A percentile compares a stretch with the other conserved stretches of the same genome.
Evolutionary conservation across 2,888 invertebrate species (phyloP).

Genomic region (Leucophenga maculata): DNA sequence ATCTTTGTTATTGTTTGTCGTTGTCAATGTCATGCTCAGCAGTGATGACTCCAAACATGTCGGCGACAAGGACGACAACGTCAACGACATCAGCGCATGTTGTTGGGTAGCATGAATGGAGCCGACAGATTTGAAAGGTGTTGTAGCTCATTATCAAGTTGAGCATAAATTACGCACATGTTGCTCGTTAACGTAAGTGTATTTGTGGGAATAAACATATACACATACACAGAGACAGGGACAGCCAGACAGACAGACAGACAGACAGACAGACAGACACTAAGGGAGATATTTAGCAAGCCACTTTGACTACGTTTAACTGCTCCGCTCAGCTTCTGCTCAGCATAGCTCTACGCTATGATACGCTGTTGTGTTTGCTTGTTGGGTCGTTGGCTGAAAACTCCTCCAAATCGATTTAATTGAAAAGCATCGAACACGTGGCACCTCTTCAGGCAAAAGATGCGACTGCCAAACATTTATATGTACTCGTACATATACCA

Average conservation of each 20-base stretch:
- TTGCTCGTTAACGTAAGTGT: constrained; percentile 1
- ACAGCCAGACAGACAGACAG: not conserved
- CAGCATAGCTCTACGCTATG: no score
- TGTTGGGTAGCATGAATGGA: no score
- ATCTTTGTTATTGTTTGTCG: no score
- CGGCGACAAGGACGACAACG: no score
- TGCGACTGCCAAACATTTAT: no score
- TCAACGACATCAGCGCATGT: no score
- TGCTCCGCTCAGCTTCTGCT: not conserved
- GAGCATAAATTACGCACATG: constrained; percentile 8
- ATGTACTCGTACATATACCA: no score
- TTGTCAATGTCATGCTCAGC: no score
- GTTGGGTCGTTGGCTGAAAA: no score
- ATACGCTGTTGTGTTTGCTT: no score
- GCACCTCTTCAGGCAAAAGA: no score
- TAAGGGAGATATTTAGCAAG: not conserved
- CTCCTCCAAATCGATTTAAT: not conserved
- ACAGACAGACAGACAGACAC: not conserved
- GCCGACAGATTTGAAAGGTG: not conserved
- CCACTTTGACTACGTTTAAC: not conserved
- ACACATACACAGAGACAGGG: not conserved
- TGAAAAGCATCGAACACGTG: constrained; percentile 1
- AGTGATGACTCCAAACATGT: no score
- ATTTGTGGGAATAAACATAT: not conserved
- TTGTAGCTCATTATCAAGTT: constrained; percentile 6